phyloP scores from a whole-genome alignment of 2,888 invertebrate species.

The Bellardia bayeri region DNA sequence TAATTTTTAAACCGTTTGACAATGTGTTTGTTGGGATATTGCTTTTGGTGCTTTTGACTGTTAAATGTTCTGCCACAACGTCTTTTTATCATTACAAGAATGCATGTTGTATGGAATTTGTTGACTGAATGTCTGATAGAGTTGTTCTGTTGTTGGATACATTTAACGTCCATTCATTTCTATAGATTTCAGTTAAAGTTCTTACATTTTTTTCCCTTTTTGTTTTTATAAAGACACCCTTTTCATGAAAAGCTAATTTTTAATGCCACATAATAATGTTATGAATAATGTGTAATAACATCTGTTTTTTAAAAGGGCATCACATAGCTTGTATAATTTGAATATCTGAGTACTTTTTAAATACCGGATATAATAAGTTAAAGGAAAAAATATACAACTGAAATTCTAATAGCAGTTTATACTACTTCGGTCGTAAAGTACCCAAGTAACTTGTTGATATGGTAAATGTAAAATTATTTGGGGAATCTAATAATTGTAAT shows the following conservation, averaged over 20 bases:
- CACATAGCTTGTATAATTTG: not conserved
- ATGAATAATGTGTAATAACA: conserved; percentile 2
- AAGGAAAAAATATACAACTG: too few species aligned
- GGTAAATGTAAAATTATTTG: too few species aligned
- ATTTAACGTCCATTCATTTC: conserved; percentile 1
- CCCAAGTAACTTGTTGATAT: too few species aligned
- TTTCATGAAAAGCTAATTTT: conserved; percentile 19
- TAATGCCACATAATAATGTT: conserved; percentile 1
- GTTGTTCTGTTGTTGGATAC: conserved; percentile 8
- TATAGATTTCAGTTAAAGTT: conserved; percentile 14
- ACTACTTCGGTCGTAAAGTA: too few species aligned
- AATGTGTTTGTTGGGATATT: not conserved
- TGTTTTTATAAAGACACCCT: conserved; percentile 7
- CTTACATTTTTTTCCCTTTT: not conserved
- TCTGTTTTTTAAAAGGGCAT: conserved; percentile 38
- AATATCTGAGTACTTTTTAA: not conserved
- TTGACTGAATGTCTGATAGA: conserved; percentile 32
- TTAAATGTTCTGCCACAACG: not conserved
- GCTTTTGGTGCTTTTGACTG: not conserved
- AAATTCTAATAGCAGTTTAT: not conserved
- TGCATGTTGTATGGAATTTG: not conserved
- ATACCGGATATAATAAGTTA: conserved; percentile 13
- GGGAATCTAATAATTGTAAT: too few species aligned
- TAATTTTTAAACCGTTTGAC: too few species aligned
- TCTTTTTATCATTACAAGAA: conserved; percentile 24